Base-by-base conservation (phyloP, 2,888 invertebrate genomes). In the Stenodema calcarata region DNA sequence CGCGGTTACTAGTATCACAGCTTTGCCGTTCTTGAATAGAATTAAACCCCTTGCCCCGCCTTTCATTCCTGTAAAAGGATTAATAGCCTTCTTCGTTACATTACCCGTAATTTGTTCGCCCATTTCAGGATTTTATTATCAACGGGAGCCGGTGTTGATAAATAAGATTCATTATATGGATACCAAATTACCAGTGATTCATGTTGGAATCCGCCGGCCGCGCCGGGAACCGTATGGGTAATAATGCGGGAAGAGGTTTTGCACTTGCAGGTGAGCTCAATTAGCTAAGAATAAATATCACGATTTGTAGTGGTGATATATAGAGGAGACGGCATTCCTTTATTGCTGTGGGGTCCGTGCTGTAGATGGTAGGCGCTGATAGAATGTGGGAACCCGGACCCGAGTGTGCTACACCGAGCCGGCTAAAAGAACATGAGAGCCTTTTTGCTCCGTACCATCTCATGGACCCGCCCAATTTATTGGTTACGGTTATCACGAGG, bases 271-370 rank as follows among this genome's bases (percentile, higher is more conserved):
- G 79, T 50, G 79, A 79, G 81, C 81, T 81, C 62, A 81, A 81
- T 81, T 81, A 81, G 81, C 81, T 42, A 54, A 81, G 81, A 81
- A 81, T 81, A 81, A 81, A 81, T 81, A 81, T 81, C 81, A 81
- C 81, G 81, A 81, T 81, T 62, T 81, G 81, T 81, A 54, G 81
- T 42, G 81, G 50, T 81, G 81, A 81, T 81, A 81, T 81, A 81
- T 81, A 28, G 54, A 30, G 35, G 62, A 27, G 62, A 44, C 81
- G 81, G 81, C 54, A 35, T 54, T 54, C 81, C 62, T 81, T 81
- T 81, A 81, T 81, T 81, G 81, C 54, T 81, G 81, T 50, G 54
- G 62, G 62, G 81, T 81, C 81, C 81, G 81, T 81, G 81, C 81
- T 62, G 30, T 27, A 62, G 81, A 81, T 81, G 62, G 54, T 27